These are phyloP conservation scores for Rhipidura dahli DNA, from an alignment of 2,113 vertebrate species.

Conservation along the genomic window DNA sequence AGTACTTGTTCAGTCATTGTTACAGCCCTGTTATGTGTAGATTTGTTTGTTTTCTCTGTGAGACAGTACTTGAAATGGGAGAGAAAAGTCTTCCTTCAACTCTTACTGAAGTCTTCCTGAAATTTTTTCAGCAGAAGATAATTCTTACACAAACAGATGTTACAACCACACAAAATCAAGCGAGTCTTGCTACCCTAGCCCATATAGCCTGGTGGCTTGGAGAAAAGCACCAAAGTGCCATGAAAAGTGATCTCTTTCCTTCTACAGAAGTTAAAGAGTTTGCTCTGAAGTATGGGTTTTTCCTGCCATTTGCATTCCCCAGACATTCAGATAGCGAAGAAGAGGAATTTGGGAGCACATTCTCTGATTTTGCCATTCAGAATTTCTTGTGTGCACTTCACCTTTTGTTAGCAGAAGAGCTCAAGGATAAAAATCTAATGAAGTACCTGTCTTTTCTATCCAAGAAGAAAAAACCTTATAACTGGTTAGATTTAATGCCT, in stretches of 20 bases:
- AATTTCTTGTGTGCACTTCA: conserved; percentile 83
- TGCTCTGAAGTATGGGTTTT: conserved; percentile 69
- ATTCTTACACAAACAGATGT: not conserved
- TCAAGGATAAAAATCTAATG: conserved; percentile 77
- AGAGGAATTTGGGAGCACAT: conserved; percentile 52
- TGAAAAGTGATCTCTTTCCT: conserved; percentile 26
- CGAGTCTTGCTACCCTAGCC: conserved; percentile 67
- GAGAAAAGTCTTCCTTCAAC: conserved; percentile 75
- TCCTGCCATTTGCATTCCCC: conserved; percentile 33
- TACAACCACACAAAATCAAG: not conserved
- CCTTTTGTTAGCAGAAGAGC: conserved; percentile 74
- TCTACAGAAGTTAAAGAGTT: conserved; percentile 67
- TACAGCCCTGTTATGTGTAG: conserved; percentile 83
- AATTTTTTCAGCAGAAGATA: conserved; percentile 64
- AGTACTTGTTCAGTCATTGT: conserved; percentile 79
- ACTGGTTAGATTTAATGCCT: conserved; percentile 82
- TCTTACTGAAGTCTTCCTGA: conserved; percentile 79
- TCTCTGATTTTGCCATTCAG: conserved; percentile 80
- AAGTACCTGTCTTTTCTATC: conserved; percentile 74
- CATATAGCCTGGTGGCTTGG: conserved; percentile 81
- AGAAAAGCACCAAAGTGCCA: conserved; percentile 67
- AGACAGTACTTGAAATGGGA: conserved; percentile 41
- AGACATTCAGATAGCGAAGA: not conserved
- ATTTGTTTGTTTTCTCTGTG: conserved; percentile 77
- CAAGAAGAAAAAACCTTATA: conserved; percentile 78